Base-by-base conservation (phyloP, 35 echinoderm and acorn worm genomes). In the Ophioderma brevispina region DNA sequence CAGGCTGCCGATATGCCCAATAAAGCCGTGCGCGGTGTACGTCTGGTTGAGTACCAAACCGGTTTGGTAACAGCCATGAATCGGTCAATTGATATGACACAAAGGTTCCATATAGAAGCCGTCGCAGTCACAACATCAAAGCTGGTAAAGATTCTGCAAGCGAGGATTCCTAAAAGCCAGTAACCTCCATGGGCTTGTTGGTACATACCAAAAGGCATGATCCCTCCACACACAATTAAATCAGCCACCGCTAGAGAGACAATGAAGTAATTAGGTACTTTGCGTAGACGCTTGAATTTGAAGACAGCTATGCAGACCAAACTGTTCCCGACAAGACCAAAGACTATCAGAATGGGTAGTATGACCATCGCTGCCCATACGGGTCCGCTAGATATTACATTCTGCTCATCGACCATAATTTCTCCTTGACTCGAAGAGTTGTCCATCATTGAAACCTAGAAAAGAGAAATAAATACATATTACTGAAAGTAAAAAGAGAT, bases 261-360 rank as follows among this genome's bases (percentile, higher is more conserved):
- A 11, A 97, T 93, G 77, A 93, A 97, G 36, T 97, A 97, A 75
- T 97, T 97, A n/a, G 91, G 91, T 23, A 97, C 95, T 10, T 94
- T 92, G 1, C 85, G 76, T 76, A 97, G 64, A 38, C 34, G 90
- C 64, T 85, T 52, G 84, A 93, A 90, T 46, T 94, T 90, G 38
- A 90, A 91, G 18, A 97, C 95, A 1, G 95, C 78, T 50, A 97
- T 82, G 34, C 92, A 92, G 5, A 97, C 88, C 34, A 97, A 64
- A 30, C 87, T 87, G 78, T 97, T 97, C 21, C 95, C 95, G 28
- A 97, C 84, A 37, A 97, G 46, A n/a, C 95, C 95, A 76, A 89
- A 80, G 0, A 93, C 13, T 17, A 93, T 94, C 38, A 97, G 64
- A 37, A 78, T 77, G 41, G 87, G 78, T 38, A 97, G 43, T 39